These are phyloP conservation scores for Steinernema hermaphroditum DNA, from an alignment of 2,888 invertebrate species.

Conservation along the genomic window DNA sequence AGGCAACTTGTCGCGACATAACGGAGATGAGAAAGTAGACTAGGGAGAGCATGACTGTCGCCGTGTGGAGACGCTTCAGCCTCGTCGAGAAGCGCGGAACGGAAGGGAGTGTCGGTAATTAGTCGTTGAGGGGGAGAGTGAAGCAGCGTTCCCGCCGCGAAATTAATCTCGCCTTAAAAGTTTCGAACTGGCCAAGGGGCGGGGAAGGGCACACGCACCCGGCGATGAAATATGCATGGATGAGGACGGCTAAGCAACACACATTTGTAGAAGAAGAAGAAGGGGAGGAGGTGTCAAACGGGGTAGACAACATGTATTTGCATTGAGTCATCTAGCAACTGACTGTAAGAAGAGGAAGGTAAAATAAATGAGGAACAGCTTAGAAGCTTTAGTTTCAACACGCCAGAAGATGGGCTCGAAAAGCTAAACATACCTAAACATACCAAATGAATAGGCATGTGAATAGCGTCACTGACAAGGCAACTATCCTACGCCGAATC, in stretches of 20 bases:
- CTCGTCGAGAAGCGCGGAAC: not conserved
- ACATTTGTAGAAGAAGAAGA: not conserved
- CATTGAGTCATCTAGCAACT: too few species aligned
- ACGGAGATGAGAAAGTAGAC: not conserved
- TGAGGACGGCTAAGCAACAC: not conserved
- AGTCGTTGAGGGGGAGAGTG: not conserved
- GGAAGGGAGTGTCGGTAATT: not conserved
- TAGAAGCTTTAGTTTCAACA: too few species aligned
- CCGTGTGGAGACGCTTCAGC: not conserved
- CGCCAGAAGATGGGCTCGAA: too few species aligned
- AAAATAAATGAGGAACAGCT: too few species aligned
- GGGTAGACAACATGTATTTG: too few species aligned
- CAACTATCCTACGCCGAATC: too few species aligned
- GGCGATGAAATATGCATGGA: conserved; percentile 7
- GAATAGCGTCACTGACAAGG: too few species aligned
- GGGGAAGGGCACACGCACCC: not conserved
- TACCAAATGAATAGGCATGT: too few species aligned
- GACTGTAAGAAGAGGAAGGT: too few species aligned
- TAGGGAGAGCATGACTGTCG: not conserved
- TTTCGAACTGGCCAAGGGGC: not conserved
- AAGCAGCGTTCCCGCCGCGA: not conserved
- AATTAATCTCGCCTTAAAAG: conserved; percentile 7
- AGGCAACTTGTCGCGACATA: not conserved
- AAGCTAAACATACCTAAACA: too few species aligned
- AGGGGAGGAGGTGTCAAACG: not conserved